phyloP scores from a whole-genome alignment of 2,888 invertebrate species.

The Apotomis turbidana region DNA sequence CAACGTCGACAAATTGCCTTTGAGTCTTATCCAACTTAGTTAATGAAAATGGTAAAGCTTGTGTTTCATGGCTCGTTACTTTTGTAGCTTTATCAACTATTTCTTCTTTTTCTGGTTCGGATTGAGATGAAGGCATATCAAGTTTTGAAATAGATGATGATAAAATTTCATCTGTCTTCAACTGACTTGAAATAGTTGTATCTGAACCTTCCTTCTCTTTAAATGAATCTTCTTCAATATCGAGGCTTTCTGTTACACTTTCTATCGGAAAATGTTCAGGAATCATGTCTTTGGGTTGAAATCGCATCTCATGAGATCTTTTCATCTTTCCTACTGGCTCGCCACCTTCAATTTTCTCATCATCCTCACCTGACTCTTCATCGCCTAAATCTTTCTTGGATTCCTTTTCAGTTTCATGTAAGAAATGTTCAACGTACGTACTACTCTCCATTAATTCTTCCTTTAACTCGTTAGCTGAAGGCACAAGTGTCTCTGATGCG shows the following conservation, averaged over 20 bases:
- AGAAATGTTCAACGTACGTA: constrained; percentile 82
- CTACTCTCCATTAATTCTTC: constrained; percentile 88
- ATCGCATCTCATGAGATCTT: constrained; percentile 95
- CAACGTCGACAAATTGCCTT: constrained; percentile 78
- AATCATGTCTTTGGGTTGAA: constrained; percentile 86
- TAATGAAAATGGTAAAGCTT: constrained; percentile 71
- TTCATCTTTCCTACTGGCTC: constrained; percentile 91
- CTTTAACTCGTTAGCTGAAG: constrained; percentile 92
- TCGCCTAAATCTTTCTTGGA: constrained; percentile 73
- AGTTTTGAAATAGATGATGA: constrained; percentile 78
- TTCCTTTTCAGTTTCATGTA: constrained; percentile 73
- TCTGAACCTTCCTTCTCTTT: constrained; percentile 74
- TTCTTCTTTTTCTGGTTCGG: constrained; percentile 63
- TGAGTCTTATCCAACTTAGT: constrained; percentile 69
- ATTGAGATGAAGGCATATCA: constrained; percentile 69
- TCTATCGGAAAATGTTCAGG: constrained; percentile 77
- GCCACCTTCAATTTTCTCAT: constrained; percentile 72
- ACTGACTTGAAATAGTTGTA: constrained; percentile 77
- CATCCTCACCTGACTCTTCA: constrained; percentile 84
- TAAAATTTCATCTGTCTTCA: constrained; percentile 73
- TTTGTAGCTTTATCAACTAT: constrained; percentile 61
- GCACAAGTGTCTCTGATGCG: constrained; percentile 95
- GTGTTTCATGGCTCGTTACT: constrained; percentile 51
- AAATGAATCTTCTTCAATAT: constrained; percentile 72
- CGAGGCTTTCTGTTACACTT: constrained; percentile 71